Base-by-base conservation (phyloP, 2,888 invertebrate genomes). In the Conistra vaccinii region DNA sequence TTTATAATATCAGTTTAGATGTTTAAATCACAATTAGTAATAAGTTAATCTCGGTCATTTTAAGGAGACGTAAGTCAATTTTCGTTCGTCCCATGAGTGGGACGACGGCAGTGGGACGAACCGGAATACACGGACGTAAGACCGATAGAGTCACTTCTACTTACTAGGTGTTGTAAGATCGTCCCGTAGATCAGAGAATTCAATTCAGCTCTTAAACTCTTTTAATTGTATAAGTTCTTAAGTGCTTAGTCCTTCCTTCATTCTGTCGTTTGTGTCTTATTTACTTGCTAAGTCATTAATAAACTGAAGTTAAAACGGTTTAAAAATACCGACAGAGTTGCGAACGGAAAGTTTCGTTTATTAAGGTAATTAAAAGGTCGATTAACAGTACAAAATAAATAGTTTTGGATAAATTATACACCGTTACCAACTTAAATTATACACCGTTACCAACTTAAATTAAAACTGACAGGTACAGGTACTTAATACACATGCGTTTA, bases 401-500 rank as follows among this genome's bases (percentile, higher is more conserved):
- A 35, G 35, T 14, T 48, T 78, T 61, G 51, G 9, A 39, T n/a
- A 32, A 78, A 76, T 23, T 32, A n/a, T 5, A 42, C 6, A 29
- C 1, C 23, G 14, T 10, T 42, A 42, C 29, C 29, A 32, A 78
- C 20, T 65, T 58, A 67, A 4, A 32, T 23, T 32, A n/a, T 5
- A 42, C 6, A 29, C 1, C 23, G 14, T 10, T 42, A 42, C 29
- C 29, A 32, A 78, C 20, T n/a, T n/a, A n/a, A n/a, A n/a, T 65
- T 58, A 67, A 4, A 32, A 12, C 23, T 68, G 80, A 65, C 78
- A 78, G 58, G 35, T 42, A 66, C 20, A 48, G 20, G 20, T 48
- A 69, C 35, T 83, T 72, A 58, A 32, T n/a, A 53, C 26, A 69
- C 29, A 39, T 61, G 42, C 63, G 68, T 78, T 82, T 80, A 82